Evolutionary conservation across 2,113 vertebrate species (phyloP), one percentile per base, ranked within the genome.

Genomic region (Gambusia holbrooki): DNA sequence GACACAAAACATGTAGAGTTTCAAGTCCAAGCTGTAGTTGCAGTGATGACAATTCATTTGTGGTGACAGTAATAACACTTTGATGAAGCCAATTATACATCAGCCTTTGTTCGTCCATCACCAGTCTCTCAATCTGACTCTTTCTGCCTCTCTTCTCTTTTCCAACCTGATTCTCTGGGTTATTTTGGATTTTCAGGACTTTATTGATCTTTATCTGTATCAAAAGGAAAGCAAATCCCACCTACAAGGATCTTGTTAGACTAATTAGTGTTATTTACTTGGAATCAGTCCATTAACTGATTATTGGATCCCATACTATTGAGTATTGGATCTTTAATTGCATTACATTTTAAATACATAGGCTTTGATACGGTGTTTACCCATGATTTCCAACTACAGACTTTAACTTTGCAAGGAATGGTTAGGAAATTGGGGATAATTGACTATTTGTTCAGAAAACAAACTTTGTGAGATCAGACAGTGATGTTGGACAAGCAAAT

Each of bases 71-170:
- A 92, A 93, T 90, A 68, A 79, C 61, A 62, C 87, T 87, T 78
- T 91, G 85, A 93, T 89, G 62, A 82, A 13, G 75, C 32, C 87
- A 87, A 85, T 92, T 89, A 89, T 54, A 29, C 66, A 30, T 51
- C 5, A 2, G 67, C 42, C 65, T 88, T 86, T 71, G 71, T 89
- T 62, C 65, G 66, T 62, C 64, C 30, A 42, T 40, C 72, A 15
- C 35, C 32, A n/a, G 27, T 73, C 54, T 69, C 25, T 72, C 15
- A 27, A 9, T 35, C 8, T 30, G 22, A 37, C 35, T 37, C 54
- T 29, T 45, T 51, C 58, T 48, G 28, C 60, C 74, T 40, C 71
- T 25, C 63, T 66, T 45, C 66, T 45, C 25, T 77, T 61, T 54
- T 5, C 37, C 71, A 40, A 71, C 58, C 42, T 62, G 35, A 74